Base-by-base conservation (phyloP, 1,140 invertebrate genomes). In the Rhyzopertha dominica region DNA sequence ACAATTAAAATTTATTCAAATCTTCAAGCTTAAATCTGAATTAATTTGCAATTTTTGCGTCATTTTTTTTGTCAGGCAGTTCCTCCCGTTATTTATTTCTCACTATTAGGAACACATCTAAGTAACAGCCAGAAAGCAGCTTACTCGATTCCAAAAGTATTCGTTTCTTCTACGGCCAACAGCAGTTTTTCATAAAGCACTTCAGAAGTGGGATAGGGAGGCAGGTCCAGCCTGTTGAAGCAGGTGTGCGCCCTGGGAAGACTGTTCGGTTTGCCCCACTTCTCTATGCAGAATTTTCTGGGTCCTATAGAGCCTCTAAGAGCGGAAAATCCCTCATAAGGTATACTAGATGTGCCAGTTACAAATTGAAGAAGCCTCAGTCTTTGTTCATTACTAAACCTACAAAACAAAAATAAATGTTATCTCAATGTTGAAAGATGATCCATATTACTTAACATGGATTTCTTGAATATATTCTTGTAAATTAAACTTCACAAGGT, bases 101-200 rank as follows among this genome's bases (percentile, higher is more conserved):
- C n/a, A n/a, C n/a, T n/a, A n/a, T n/a, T n/a, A n/a, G n/a, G n/a
- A n/a, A n/a, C n/a, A n/a, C n/a, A n/a, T n/a, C n/a, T n/a, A n/a
- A n/a, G n/a, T n/a, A n/a, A n/a, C n/a, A n/a, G n/a, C n/a, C n/a
- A n/a, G n/a, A n/a, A 26, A 32, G 42, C 17, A 37, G 22, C 48
- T 71, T 79, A 98, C 73, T 98, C 95, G 62, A 98, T 98, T 49
- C 93, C 92, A 74, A 98, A 98, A 8, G 91, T 95, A 66, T 92
- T 95, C 10, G 93, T 96, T 73, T 98, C 95, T 70, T 97, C 92
- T 18, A 98, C 92, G 31, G 95, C 95, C 50, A 95, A 74, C 26
- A 95, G 75, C 8, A 98, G 73, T 69, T 98, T 98, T 68, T 96
- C 92, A 63, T 92, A 86, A 23, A 98, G 79, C 63, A 93, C 84